Base-by-base conservation (phyloP, 2,113 vertebrate species). In the Spheniscus mendiculus region DNA sequence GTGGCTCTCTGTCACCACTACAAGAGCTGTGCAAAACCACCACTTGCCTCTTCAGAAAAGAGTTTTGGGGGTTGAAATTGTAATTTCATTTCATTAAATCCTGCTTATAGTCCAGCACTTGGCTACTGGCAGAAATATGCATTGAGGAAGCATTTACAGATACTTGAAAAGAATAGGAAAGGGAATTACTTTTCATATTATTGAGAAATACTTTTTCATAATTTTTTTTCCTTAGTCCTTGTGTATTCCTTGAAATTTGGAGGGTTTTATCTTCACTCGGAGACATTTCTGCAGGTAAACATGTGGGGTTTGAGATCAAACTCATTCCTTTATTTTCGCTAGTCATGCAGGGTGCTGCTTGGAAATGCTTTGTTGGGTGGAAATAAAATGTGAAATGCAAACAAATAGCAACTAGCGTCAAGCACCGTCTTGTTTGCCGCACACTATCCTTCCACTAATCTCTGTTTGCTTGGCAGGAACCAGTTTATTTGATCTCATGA, bases 31-130 rank as follows among this genome's bases (percentile, higher is more conserved):
- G 58, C 13, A 32, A 94, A 87, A 11, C 4, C 15, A 79, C 12
- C 34, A 27, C 76, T 79, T 61, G 25, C 21, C 30, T 58, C 32
- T 63, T 84, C 62, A 40, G 49, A 14, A 49, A 85, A 58, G 59
- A 23, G 53, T 59, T 56, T 86, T 27, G 49, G 25, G 21, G 4
- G 5, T 23, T 58, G 18, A 66, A 83, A 80, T 12, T 53, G 32
- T 55, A 26, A 83, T 45, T 74, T 50, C 14, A 13, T 70, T 79
- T 84, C 17, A 61, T 20, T 20, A 89, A 81, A 13, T 74, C 8
- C 20, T 49, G 3, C 15, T 65, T 3, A 9, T 42, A 36, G 40
- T 10, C 52, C 0, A 0, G 40, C 26, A 34, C 45, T 87, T 83
- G 38, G 20, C 47, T 93, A 32, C 59, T 49, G n/a, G 9, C 59